Base-by-base conservation (phyloP, 2,797 vertebrate genomes). In the Myiothlypis chrysogaster region DNA sequence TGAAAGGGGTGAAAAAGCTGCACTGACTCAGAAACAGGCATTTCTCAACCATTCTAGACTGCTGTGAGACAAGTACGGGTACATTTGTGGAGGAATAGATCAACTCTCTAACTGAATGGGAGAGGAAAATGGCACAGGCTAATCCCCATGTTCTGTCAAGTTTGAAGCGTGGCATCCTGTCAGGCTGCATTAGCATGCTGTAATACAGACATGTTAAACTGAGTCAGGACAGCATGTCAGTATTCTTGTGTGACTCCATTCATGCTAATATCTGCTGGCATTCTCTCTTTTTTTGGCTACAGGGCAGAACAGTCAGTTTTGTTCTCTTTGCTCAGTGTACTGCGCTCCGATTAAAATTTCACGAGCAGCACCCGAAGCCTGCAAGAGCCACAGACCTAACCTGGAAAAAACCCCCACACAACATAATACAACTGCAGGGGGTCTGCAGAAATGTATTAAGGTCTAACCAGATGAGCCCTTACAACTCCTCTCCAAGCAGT, bases 301-400 rank as follows among this genome's bases (percentile, higher is more conserved):
- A 73, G 89, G 90, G 89, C 69, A 93, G 92, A 95, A 94, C 90
- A 94, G 89, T 69, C 90, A 93, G 84, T 86, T 95, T 83, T 83
- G 86, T 89, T 96, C 78, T 60, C 44, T 94, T 84, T 64, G 57
- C 89, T 95, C 53, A 59, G 75, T 2, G 0, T 37, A n/a, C 78
- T 92, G 71, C 0, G 0, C 53, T 73, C 78, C 0, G 3, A 89
- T 91, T 93, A 92, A 87, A 79, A 92, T 95, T 93, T 94, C 92
- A 93, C 0, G 1, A 90, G 73, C 49, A 49, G 9, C 18, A 60
- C 55, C 47, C 1, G 2, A 78, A 83, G 87, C 43, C 69, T 80
- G 46, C 16, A 69, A 78, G 78, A 73, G 60, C 61, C 56, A 87
- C 75, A 68, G 46, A 91, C 30, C 64, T 78, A 80, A 68, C 75